These are phyloP conservation scores for Apis cerana DNA, from an alignment of 1,140 invertebrate species.

Conservation along the genomic window DNA sequence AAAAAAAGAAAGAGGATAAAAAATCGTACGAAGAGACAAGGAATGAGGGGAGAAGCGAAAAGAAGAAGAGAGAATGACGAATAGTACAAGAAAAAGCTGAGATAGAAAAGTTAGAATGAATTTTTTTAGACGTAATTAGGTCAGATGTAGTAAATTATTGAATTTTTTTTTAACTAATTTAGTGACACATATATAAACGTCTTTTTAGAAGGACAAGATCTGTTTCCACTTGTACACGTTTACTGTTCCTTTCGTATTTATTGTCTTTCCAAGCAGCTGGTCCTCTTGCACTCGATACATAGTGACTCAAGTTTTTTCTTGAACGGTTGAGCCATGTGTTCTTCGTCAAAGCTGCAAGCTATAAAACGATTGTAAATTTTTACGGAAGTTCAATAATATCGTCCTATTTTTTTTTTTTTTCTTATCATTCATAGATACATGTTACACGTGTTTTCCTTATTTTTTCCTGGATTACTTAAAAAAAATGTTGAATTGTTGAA, in stretches of 20 bases:
- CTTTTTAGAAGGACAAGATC: background rate
- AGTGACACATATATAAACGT: too few species aligned
- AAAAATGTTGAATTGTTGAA: background rate
- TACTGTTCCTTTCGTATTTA: background rate
- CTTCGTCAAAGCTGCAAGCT: background rate
- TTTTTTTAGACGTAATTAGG: too few species aligned
- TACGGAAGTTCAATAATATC: background rate
- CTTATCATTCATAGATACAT: background rate
- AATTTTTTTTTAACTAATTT: too few species aligned
- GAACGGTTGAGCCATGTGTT: conserved; percentile 4
- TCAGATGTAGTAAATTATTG: too few species aligned
- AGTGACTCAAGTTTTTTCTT: background rate
- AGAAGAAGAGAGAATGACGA: too few species aligned
- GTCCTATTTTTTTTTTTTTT: background rate
- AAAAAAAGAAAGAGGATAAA: background rate
- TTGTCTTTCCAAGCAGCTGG: background rate
- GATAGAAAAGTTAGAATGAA: too few species aligned
- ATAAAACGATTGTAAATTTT: conserved; percentile 12
- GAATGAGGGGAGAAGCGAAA: background rate
- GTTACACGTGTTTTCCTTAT: background rate
- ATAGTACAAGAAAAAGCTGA: too few species aligned
- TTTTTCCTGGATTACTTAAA: background rate
- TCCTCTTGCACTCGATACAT: background rate
- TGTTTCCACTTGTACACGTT: background rate
- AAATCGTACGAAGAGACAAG: background rate